These are phyloP conservation scores for Sturnira hondurensis DNA, from an alignment of 2,113 vertebrate species.

Conservation along the genomic window DNA sequence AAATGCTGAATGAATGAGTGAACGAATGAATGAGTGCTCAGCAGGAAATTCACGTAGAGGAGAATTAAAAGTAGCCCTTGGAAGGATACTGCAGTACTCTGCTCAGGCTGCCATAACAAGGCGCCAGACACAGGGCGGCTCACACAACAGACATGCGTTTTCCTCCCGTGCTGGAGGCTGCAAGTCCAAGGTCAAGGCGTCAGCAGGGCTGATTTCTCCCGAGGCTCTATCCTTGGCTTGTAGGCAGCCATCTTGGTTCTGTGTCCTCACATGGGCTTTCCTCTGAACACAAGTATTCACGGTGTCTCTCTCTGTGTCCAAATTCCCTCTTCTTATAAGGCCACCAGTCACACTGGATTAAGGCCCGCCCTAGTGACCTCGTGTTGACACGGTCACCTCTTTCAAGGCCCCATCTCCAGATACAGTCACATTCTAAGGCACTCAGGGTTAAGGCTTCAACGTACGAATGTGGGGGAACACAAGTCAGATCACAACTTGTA, in stretches of 20 bases:
- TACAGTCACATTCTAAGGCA: neutral
- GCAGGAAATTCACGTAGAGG: neutral
- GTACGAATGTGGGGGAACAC: neutral
- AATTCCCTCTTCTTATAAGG: neutral
- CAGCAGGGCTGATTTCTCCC: neutral
- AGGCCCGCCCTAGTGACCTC: neutral
- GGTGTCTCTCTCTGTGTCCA: neutral
- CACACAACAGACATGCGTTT: neutral
- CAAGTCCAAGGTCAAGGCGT: neutral
- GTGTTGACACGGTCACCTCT: neutral
- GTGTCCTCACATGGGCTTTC: neutral
- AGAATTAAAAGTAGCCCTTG: neutral
- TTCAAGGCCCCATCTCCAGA: neutral
- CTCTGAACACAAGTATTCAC: neutral
- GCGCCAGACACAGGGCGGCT: accelerated
- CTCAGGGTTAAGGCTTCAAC: neutral
- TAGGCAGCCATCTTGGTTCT: accelerated
- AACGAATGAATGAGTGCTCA: neutral
- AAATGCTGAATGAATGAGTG: neutral
- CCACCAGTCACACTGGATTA: too few relatives aligned
- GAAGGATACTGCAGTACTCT: neutral
- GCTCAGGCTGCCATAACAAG: neutral
- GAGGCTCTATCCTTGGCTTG: neutral
- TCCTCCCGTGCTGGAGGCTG: neutral
- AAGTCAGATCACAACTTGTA: neutral